Conservation (phyloP, 2,797 vertebrate species). For the Pangasius krempfi region DNA sequence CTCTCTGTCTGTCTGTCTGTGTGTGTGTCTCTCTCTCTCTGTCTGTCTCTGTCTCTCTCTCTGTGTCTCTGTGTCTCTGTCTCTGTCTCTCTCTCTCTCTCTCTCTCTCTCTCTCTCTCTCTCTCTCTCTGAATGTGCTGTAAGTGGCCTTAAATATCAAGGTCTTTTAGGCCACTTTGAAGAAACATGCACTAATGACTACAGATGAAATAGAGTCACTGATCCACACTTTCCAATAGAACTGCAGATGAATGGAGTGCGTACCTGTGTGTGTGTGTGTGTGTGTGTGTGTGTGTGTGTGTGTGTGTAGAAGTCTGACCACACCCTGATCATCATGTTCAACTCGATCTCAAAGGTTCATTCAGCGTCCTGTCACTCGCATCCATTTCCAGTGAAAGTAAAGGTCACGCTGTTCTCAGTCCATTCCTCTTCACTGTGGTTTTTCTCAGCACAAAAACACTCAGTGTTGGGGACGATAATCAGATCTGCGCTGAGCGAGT, state of each 20-base stretch:
- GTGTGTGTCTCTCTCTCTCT: too few relatives aligned
- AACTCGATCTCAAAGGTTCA: not conserved
- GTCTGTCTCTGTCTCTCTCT: not conserved
- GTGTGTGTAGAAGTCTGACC: constrained; percentile 7
- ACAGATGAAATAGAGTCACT: not conserved
- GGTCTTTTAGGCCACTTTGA: not conserved
- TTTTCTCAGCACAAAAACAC: not conserved
- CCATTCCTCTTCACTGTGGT: not conserved
- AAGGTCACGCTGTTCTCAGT: not conserved
- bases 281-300: too few relatives aligned
- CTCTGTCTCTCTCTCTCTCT: not conserved
- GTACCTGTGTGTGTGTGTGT: not conserved
- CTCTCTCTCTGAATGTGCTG: not conserved
- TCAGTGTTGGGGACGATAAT: not conserved
- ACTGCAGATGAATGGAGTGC: not conserved
- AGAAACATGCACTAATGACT: not conserved
- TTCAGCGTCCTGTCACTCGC: not conserved
- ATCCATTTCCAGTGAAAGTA: not conserved
- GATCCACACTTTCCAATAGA: not conserved
- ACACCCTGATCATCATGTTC: not conserved
- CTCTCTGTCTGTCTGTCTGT: too few relatives aligned
- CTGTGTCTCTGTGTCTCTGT: not conserved
- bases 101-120: not conserved
- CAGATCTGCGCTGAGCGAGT: not conserved
- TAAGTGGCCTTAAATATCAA: constrained; percentile 4